Conservation (phyloP, 2,888 invertebrate species). For the Xylota sylvarum region DNA sequence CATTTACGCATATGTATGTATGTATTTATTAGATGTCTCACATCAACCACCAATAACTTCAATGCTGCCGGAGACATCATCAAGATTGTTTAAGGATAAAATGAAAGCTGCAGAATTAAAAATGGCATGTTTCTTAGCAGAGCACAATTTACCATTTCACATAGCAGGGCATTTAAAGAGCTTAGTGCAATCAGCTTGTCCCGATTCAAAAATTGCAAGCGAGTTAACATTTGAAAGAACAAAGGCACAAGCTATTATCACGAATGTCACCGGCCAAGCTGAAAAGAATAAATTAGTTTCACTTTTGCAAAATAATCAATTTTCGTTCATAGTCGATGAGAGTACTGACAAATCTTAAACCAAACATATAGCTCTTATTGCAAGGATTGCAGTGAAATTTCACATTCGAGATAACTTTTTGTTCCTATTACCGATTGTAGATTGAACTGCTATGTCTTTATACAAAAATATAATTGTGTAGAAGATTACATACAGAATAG, state of each 20-base stretch:
- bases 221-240: conserved; percentile 16
- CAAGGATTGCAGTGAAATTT: conserved; percentile 4
- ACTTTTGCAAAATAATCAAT: conserved; percentile 7
- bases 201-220: conserved; percentile 11
- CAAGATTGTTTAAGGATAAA: no score
- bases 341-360: conserved; percentile 7
- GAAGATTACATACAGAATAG: conserved; percentile 4
- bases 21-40: no score
- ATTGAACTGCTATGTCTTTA: conserved; percentile 11
- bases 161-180: conserved; percentile 1
- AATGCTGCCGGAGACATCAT: no score
- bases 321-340: conserved; percentile 13
- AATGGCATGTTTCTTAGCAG: not conserved
- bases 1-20: no score
- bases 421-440: conserved; percentile 6
- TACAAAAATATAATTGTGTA: not conserved
- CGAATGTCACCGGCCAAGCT: conserved; percentile 11
- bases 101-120: no score
- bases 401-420: conserved; percentile 14
- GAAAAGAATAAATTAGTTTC: not conserved
- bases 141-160: conserved; percentile 1
- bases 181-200: not conserved
- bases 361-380: conserved; percentile 19
- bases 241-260: conserved; percentile 2
- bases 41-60: no score